Evolutionary conservation across 2,797 vertebrate species (phyloP).

Genomic region (Bufotes viridis): DNA sequence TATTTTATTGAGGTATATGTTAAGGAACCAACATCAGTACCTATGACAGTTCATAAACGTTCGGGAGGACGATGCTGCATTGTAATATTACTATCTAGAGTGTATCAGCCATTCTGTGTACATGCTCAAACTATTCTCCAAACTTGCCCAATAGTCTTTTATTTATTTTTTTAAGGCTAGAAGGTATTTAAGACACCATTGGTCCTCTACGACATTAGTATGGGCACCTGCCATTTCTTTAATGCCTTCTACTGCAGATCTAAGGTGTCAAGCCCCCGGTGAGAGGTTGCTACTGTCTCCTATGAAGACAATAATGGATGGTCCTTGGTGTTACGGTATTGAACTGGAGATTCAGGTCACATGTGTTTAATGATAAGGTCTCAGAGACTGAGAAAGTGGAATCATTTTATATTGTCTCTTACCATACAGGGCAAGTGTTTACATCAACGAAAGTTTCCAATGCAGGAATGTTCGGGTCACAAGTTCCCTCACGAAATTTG

Average conservation of each 20-base stretch:
- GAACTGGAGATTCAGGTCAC: conserved; percentile 1
- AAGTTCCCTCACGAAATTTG: conserved; percentile 14
- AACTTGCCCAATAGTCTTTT: background rate
- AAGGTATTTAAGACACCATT: background rate
- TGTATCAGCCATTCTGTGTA: conserved; percentile 1
- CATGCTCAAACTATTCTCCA: background rate
- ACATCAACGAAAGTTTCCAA: conserved; percentile 29
- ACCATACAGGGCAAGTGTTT: conserved; percentile 24
- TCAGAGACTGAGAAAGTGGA: background rate
- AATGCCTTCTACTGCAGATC: background rate
- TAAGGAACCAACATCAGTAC: background rate
- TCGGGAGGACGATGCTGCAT: conserved; percentile 4
- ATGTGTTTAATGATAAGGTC: background rate
- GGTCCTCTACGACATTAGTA: background rate
- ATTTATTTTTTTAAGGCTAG: background rate
- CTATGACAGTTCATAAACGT: background rate
- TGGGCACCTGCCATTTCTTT: background rate
- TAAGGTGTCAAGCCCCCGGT: background rate
- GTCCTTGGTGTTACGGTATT: background rate
- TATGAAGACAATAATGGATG: conserved; percentile 25
- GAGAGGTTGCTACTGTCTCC: conserved; percentile 16
- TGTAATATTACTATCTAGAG: background rate
- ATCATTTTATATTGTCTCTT: conserved; percentile 7
- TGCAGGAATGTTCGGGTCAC: conserved; percentile 35
- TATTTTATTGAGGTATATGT: background rate